A percentile compares a stretch with the other conserved stretches of the same genome.
These are phyloP conservation scores for Cryptomyrus ogoouensis DNA, from an alignment of 2,113 vertebrate genomes.

Conservation along the genomic window DNA sequence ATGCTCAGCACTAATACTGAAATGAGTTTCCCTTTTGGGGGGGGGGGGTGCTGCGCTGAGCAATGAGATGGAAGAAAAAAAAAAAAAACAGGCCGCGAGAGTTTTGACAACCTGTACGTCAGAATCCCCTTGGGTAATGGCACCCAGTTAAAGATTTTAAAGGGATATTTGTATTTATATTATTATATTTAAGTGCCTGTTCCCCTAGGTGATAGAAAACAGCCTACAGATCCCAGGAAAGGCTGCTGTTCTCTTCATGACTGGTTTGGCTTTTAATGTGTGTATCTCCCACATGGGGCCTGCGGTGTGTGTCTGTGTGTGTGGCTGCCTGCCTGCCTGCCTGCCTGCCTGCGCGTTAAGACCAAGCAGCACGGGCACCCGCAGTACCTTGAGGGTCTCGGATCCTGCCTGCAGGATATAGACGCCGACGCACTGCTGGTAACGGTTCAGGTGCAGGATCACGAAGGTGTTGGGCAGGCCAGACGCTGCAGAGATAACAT, in stretches of 20 bases:
- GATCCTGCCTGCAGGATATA: constrained; percentile 78
- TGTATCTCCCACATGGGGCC: neutral
- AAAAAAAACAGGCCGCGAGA: neutral
- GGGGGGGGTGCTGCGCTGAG: neutral
- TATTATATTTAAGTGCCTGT: neutral
- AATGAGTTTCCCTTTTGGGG: neutral
- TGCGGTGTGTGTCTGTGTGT: neutral
- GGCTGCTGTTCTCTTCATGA: neutral
- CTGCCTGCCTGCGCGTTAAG: neutral
- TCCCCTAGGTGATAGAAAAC: neutral
- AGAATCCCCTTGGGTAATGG: neutral
- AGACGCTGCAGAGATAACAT: constrained; percentile 55
- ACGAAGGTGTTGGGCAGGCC: constrained; percentile 76
- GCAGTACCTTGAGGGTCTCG: constrained; percentile 69
- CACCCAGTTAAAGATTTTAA: neutral
- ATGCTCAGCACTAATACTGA: neutral
- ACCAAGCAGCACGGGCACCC: too few relatives aligned
- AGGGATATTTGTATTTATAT: neutral
- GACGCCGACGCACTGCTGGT: constrained; percentile 72
- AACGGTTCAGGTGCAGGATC: constrained; percentile 82
- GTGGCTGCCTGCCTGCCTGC: neutral
- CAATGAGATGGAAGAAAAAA: neutral
- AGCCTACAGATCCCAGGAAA: neutral
- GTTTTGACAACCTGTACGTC: neutral
- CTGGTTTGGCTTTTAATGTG: neutral